A percentile compares a stretch with the other conserved stretches of the same genome.
Conservation (phyloP, 2,888 invertebrate species). For the Dendrolimus pini region DNA sequence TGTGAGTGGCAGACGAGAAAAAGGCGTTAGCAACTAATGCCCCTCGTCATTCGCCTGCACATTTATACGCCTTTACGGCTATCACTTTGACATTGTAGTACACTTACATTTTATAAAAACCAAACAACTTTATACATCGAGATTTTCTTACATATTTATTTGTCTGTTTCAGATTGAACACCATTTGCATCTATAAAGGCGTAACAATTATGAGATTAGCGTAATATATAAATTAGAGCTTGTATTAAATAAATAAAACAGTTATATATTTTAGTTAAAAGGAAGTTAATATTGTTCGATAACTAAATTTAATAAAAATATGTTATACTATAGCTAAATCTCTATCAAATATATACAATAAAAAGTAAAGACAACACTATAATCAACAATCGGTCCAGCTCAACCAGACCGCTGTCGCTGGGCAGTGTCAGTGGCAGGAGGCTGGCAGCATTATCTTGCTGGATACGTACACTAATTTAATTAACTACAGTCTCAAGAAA, state of each 20-base stretch:
- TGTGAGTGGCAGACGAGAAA: slow-evolving; percentile 33
- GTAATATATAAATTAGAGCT: slow-evolving; percentile 3
- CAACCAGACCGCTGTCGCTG: no score
- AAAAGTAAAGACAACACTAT: no score
- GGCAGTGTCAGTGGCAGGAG: no score
- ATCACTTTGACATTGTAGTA: slow-evolving; percentile 3
- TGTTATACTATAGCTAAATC: no score
- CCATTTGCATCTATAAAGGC: slow-evolving; percentile 7
- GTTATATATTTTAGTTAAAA: slow-evolving; percentile 2
- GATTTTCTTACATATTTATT: slow-evolving; percentile 4
- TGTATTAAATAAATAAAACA: slow-evolving; percentile 6
- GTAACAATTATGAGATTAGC: slow-evolving; percentile 1
- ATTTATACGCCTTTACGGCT: slow-evolving; percentile 3
- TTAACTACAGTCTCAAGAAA: not conserved
- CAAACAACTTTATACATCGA: not conserved
- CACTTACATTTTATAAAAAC: not conserved
- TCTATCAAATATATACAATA: no score
- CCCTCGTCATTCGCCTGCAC: slow-evolving; percentile 31
- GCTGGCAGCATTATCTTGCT: no score
- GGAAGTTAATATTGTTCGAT: not conserved
- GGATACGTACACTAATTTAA: not conserved
- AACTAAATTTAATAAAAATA: no score
- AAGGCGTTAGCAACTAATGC: slow-evolving; percentile 35
- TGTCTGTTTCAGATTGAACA: slow-evolving; percentile 28
- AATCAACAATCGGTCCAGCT: no score